Percentiles rank a stretch among this genome's conserved stretches.
Conservation (phyloP, 2,888 invertebrate species). For the Caenorhabditis sinica region DNA sequence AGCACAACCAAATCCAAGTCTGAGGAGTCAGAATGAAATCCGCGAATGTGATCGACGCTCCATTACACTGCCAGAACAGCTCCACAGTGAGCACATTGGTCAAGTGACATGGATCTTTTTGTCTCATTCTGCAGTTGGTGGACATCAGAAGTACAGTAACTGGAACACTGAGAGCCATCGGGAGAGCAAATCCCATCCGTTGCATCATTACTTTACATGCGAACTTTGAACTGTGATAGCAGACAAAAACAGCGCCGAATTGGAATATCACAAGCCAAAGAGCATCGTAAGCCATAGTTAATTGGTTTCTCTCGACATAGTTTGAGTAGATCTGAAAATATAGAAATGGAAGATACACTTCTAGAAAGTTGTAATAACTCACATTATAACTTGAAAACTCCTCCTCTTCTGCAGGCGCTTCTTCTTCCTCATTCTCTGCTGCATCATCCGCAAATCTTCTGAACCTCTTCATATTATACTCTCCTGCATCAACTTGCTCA, state of each 20-base stretch:
- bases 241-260: constrained; percentile 83
- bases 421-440: constrained; percentile 67
- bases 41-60: constrained; percentile 64
- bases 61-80: constrained; percentile 94
- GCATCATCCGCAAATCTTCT: constrained; percentile 45
- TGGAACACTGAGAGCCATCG: constrained; percentile 94
- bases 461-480: constrained; percentile 63
- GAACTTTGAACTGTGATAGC: constrained; percentile 85
- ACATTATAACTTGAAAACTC: constrained; percentile 79
- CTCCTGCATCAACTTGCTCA: constrained; percentile 74
- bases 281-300: constrained; percentile 83
- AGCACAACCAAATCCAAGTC: constrained; percentile 83
- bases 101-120: constrained; percentile 93
- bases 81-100: constrained; percentile 79
- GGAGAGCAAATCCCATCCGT: constrained; percentile 97
- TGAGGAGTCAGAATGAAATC: constrained; percentile 77
- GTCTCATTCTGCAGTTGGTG: constrained; percentile 85
- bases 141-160: constrained; percentile 88
- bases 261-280: constrained; percentile 84
- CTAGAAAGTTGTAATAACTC: constrained; percentile 9
- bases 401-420: constrained; percentile 58
- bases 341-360: not conserved
- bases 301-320: constrained; percentile 81
- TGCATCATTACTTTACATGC: constrained; percentile 88
- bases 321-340: constrained; percentile 79